Base-by-base conservation (phyloP, 1,140 invertebrate species). In the Lepeophtheirus salmonis region DNA sequence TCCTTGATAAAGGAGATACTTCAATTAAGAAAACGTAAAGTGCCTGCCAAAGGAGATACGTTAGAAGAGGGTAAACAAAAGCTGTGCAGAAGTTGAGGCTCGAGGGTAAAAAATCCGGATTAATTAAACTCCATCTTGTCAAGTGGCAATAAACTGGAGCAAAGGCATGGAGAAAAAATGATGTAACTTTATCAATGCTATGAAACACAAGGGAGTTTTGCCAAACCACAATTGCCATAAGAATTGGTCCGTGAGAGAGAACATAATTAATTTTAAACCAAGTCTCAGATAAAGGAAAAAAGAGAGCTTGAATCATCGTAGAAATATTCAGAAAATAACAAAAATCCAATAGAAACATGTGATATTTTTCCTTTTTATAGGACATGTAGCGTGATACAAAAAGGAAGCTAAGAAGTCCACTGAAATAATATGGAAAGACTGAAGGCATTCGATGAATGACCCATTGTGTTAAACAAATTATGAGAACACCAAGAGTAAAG, bases 201-300 rank as follows among this genome's bases (percentile, higher is more conserved):
- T 59, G 57, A 22, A 59, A 59, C 14, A 59, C 57, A 10, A 59
- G 22, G 3, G 30, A 50, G 48, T 59, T 59, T 21, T 41, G 2
- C 57, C 57, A 59, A 22, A 59, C 57, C 26, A 59, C 30, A 22
- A 59, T 59, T 4, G 57, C 57, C n/a, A 50, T 2, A 16, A 21
- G 14, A 20, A 59, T 6, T 3, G 23, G 30, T 1, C 57, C 57
- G 30, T 52, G 51, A 3, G 23, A 48, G 3, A 50, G 18, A 18
- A 50, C 57, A 59, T 50, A 59, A 18, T 59, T 59, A 18, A 41
- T 41, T 41, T 50, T 30, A 41, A 57, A 57, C 55, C 55, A 57
- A 12, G 26, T 16, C 23, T 25, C n/a, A 24, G 18, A 16, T n/a
- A 25, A 16, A 12, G 55, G 55, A 41, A 21, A 57, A 24, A 57